phyloP scores from a whole-genome alignment of 2,888 invertebrate genomes.

The Lepetodrilus schrolli region DNA sequence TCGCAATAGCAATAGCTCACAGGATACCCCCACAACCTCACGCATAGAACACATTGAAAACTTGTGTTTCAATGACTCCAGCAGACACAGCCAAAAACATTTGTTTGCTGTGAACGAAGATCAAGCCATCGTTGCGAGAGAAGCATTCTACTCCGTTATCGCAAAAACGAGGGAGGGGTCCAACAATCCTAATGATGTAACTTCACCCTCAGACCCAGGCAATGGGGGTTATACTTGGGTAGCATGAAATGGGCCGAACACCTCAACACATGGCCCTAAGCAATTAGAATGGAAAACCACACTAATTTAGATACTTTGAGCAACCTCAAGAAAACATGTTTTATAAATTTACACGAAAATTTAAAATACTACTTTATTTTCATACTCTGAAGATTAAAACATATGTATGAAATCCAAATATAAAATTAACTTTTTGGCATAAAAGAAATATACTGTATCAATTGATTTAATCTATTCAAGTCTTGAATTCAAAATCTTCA shows the following conservation, averaged over 20 bases:
- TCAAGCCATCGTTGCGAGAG: not conserved
- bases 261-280: not conserved
- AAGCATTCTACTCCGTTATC: not conserved
- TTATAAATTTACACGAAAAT: too few relatives aligned
- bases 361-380: too few relatives aligned
- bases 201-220: not conserved
- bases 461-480: too few relatives aligned
- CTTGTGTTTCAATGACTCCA: conserved; percentile 3
- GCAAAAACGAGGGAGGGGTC: not conserved
- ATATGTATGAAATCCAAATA: too few relatives aligned
- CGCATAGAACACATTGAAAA: conserved; percentile 21
- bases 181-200: not conserved
- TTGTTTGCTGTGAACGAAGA: not conserved
- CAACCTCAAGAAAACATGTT: too few relatives aligned
- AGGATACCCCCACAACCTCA: too few relatives aligned
- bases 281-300: too few relatives aligned
- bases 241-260: not conserved
- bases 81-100: not conserved
- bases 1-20: not conserved
- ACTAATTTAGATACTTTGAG: too few relatives aligned
- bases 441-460: too few relatives aligned
- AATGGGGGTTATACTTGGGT: not conserved
- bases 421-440: too few relatives aligned
- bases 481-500: too few relatives aligned
- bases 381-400: too few relatives aligned